These are phyloP conservation scores for Orthonevra nobilis DNA, from an alignment of 2,888 invertebrate genomes.

Conservation along the genomic window DNA sequence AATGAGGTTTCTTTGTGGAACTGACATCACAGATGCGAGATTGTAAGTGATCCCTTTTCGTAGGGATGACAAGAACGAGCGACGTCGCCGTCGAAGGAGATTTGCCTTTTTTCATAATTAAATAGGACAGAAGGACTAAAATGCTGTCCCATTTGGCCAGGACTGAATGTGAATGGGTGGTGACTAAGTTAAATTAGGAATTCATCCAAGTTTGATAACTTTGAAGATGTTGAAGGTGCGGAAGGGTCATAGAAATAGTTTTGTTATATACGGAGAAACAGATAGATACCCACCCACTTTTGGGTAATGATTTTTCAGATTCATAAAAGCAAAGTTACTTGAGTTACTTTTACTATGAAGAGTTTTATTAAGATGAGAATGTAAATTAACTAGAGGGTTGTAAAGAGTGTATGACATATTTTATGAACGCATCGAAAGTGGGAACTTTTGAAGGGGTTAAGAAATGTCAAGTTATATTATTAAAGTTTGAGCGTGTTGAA, in stretches of 20 bases:
- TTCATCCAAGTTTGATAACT: conserved; percentile 61
- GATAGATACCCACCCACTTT: background rate
- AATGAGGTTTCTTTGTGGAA: conserved; percentile 53
- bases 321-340: conserved; percentile 50
- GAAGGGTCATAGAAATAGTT: conserved; percentile 23
- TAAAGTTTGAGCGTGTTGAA: no score
- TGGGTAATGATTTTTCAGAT: conserved; percentile 29
- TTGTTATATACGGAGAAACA: background rate
- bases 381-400: conserved; percentile 49
- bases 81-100: background rate
- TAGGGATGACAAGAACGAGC: background rate
- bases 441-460: no score
- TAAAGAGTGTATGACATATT: conserved; percentile 56
- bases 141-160: conserved; percentile 18
- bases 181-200: conserved; percentile 38
- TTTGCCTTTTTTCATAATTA: conserved; percentile 49
- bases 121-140: conserved; percentile 33
- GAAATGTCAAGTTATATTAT: no score
- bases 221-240: conserved; percentile 50
- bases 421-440: conserved; percentile 5
- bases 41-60: conserved; percentile 8
- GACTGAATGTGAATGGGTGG: background rate
- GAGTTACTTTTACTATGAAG: conserved; percentile 32
- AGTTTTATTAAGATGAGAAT: conserved; percentile 48
- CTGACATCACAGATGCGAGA: conserved; percentile 36